Percentiles rank a stretch among this genome's conserved stretches.
These are phyloP conservation scores for Mormyrops boulengeri DNA, from an alignment of 2,797 vertebrate species.

Conservation along the genomic window DNA sequence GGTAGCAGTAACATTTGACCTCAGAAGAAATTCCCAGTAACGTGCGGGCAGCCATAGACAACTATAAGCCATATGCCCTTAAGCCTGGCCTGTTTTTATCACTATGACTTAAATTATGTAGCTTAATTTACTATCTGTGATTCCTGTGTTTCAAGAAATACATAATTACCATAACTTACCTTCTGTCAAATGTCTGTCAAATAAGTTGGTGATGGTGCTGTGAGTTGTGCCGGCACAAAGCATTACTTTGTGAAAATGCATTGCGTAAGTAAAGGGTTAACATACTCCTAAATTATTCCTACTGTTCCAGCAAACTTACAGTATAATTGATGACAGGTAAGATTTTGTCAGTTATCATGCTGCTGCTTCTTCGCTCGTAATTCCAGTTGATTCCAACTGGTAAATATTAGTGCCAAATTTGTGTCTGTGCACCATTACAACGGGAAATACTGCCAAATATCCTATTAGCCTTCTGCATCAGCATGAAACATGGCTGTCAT, in stretches of 20 bases:
- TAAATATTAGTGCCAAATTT: neutral
- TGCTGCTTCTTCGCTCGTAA: neutral
- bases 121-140: neutral
- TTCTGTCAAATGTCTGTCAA: neutral
- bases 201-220: neutral
- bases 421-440: neutral
- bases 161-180: neutral
- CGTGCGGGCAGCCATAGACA: neutral
- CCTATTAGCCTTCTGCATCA: neutral
- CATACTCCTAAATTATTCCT: neutral
- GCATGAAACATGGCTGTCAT: neutral
- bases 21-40: neutral
- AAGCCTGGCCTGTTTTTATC: neutral
- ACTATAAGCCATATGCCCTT: neutral
- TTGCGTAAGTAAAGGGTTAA: neutral
- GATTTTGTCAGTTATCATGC: neutral
- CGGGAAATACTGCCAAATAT: neutral
- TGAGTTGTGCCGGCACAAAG: neutral
- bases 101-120: neutral
- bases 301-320: neutral
- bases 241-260: neutral
- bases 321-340: neutral
- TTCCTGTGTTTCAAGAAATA: neutral
- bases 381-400: neutral
- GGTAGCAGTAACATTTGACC: neutral